Evolutionary conservation across 2,888 invertebrate species (phyloP).

Genomic region (Choreutis nemorana): DNA sequence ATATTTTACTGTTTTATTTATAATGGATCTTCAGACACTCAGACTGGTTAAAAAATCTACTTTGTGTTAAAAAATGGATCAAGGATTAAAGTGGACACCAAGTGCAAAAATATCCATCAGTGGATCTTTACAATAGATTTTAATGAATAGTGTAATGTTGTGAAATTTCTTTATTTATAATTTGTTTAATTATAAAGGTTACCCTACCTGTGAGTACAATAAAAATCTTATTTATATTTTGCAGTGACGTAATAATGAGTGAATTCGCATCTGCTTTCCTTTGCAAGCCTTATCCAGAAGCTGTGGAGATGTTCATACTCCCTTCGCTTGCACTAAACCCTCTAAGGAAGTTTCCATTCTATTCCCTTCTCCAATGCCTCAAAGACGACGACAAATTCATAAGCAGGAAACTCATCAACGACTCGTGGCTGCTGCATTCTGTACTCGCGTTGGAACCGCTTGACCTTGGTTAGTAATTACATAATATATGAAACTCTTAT

Average conservation of each 20-base stretch:
- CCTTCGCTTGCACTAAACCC: constrained; percentile 68
- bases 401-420: constrained; percentile 54
- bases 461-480: constrained; percentile 67
- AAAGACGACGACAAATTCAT: constrained; percentile 38
- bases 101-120: no score
- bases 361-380: constrained; percentile 50
- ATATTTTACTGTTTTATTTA: no score
- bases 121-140: no score
- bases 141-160: no score
- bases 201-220: neutral
- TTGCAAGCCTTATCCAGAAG: constrained; percentile 70
- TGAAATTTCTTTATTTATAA: neutral
- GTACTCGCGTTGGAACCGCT: constrained; percentile 72
- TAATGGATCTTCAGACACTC: no score
- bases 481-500: neutral
- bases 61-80: no score
- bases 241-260: constrained; percentile 43
- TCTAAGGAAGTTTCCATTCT: constrained; percentile 56
- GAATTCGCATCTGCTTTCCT: constrained; percentile 74
- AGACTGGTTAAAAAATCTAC: no score
- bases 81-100: no score
- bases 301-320: constrained; percentile 73
- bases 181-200: neutral
- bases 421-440: constrained; percentile 73
- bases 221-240: constrained; percentile 12